Evolutionary conservation across 2,797 vertebrate species (phyloP), one percentile per base, ranked within the genome.

Genomic region (Siniperca undulata): DNA sequence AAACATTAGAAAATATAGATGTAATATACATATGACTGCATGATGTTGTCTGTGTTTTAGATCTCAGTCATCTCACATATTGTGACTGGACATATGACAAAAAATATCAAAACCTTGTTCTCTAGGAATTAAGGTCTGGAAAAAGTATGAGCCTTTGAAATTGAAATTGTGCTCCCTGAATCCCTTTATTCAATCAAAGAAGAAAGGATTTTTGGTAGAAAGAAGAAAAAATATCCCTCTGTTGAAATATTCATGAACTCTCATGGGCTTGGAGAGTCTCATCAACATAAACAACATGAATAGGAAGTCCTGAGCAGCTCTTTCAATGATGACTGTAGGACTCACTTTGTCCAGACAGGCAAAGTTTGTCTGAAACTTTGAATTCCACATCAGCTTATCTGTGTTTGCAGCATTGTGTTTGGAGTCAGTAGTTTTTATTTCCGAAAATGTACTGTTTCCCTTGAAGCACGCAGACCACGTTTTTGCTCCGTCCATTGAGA

Each of bases 311-410:
- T 27, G 22, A 44, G 40, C 12, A 30, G 70, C 34, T 73, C 24
- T 46, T 22, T 42, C 10, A n/a, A 12, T 50, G 7, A 50, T 10
- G 48, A 24, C 40, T 1, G 0, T 22, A 13, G 48, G n/a, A 70
- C 38, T 58, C n/a, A 20, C 19, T 60, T 36, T 24, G 16, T 50
- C 30, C 40, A 48, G 55, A 68, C 24, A 22, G 38, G 27, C 2
- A 53, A 74, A 13, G 34, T 34, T 73, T 56, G 24, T 79, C 22
- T 62, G 20, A 48, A 79, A 27, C n/a, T 40, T 61, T 53, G n/a
- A 69, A 40, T 58, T 74, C n/a, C 36, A 36, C 42, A 72, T 55
- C 24, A 42, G 30, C 14, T 34, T 27, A 10, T 19, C 5, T 55
- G 53, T 2, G 12, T 55, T n/a, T 24, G 52, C 22, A n/a, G n/a